Evolutionary conservation across 2,113 vertebrate genomes (phyloP).

Genomic region (Haemorhous mexicanus): DNA sequence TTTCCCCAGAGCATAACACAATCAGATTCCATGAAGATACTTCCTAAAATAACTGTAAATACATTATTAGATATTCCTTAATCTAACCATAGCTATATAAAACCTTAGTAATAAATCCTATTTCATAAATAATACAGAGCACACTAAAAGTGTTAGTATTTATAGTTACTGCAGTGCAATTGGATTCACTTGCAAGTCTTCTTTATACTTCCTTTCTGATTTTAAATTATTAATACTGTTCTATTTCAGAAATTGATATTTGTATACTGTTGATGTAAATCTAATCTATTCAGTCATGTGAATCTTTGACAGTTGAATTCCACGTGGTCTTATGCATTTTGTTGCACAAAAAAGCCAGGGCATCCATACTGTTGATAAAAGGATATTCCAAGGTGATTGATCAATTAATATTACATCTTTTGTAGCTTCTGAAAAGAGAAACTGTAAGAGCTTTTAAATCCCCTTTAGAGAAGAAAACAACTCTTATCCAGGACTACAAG

Average conservation of each 20-base stretch:
- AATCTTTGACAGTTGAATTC: not conserved
- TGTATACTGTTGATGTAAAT: not conserved
- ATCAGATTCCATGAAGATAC: not conserved
- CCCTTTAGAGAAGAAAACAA: not conserved
- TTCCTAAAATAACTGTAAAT: not conserved
- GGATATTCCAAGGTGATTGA: not conserved
- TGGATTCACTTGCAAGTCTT: not conserved
- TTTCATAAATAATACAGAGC: conserved; percentile 9
- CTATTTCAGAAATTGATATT: not conserved
- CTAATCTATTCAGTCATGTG: not conserved
- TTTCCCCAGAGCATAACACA: not conserved
- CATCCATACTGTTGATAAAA: not conserved
- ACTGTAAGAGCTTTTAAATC: not conserved
- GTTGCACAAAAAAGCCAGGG: not conserved
- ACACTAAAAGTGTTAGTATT: conserved; percentile 6
- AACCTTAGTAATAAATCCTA: not conserved
- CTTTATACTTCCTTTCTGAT: not conserved
- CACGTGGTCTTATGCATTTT: not conserved
- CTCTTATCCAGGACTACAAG: not conserved
- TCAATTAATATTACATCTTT: not conserved
- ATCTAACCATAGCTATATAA: not conserved
- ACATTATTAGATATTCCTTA: conserved; percentile 2
- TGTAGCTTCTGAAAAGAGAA: not conserved
- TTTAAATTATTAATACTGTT: conserved; percentile 29
- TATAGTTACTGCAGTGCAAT: not conserved